Evolutionary conservation across 2,113 vertebrate species (phyloP), one percentile per base, ranked within the genome.

Genomic region (Triplophysa rosa): DNA sequence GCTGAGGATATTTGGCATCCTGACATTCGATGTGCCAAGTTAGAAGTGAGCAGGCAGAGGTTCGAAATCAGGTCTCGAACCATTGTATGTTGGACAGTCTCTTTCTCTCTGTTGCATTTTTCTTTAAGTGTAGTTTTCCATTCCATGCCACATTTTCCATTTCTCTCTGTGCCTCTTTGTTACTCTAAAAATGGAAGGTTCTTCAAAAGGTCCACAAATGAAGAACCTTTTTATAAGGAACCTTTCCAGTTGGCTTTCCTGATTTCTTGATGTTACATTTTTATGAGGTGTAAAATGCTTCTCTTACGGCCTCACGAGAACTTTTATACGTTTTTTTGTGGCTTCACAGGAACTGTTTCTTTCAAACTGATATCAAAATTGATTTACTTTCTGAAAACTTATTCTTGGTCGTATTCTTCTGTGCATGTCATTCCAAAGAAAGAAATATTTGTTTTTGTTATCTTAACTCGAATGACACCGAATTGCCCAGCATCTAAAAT

Each of bases 1-100:
- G 29, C 54, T 59, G 33, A 72, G 54, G 33, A 42, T 72, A 58
- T 23, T 42, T 72, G 52, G 54, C 54, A 8, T 73, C 70, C 54
- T 61, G 54, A 42, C 40, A 24, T 42, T 42, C 33, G 40, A 19
- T 8, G 54, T 73, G 54, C 70, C 33, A 73, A 37, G 29, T 59
- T 40, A 42, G 69, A 72, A 59, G 29, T 63, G 71, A 74, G 40
- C 37, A 23, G 9, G 16, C 21, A 29, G 47, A 74, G 23, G 61
- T 58, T 21, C 6, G 17, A 56, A 63, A 26, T 63, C 24, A 40
- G 42, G 58, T 29, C 54, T 63, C 63, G 72, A 75, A 75, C 21
- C 56, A 75, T 63, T 63, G 21, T 26, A 14, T 61, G 29, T 73
- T 73, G 56, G 33, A 37, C 5, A 37, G 10, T n/a, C 40, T 17